Conservation (phyloP, 1,140 invertebrate species). For the Micrasema minimum region DNA sequence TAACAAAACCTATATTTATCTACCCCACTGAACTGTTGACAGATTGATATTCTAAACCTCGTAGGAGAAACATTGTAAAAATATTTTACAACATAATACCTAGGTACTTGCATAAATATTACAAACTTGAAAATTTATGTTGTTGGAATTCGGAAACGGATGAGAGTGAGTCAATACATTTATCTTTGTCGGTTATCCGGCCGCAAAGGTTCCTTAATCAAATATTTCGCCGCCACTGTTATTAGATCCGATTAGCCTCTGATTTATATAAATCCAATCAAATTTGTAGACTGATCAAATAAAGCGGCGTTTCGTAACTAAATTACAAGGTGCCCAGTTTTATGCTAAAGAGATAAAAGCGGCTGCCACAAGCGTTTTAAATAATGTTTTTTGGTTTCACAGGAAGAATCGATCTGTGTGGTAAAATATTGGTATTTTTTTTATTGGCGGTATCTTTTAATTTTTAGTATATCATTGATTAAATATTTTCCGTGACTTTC, state of each 20-base stretch:
- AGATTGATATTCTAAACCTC: too few relatives aligned
- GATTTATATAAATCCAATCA: conserved; percentile 14
- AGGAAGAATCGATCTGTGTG: not conserved
- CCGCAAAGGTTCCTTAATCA: conserved; percentile 5
- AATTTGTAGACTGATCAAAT: conserved; percentile 7
- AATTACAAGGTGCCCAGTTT: not conserved
- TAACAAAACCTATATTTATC: too few relatives aligned
- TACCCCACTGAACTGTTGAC: too few relatives aligned
- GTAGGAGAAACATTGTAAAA: too few relatives aligned
- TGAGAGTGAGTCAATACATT: conserved; percentile 25
- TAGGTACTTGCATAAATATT: too few relatives aligned
- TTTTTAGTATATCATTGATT: too few relatives aligned
- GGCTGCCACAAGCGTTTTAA: too few relatives aligned
- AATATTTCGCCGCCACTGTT: conserved; percentile 6
- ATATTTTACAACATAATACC: too few relatives aligned
- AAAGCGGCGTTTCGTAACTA: conserved; percentile 14
- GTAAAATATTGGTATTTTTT: conserved; percentile 8
- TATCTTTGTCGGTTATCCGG: not conserved
- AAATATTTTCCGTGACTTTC: too few relatives aligned
- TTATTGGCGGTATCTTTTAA: too few relatives aligned
- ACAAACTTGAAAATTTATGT: too few relatives aligned
- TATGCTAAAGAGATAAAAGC: too few relatives aligned
- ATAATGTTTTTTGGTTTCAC: not conserved
- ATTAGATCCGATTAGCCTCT: conserved; percentile 11
- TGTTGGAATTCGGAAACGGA: conserved; percentile 51